A percentile compares a stretch with the other conserved stretches of the same genome.
Evolutionary conservation across 2,113 vertebrate genomes (phyloP).

Genomic region (Vidua chalybeata): DNA sequence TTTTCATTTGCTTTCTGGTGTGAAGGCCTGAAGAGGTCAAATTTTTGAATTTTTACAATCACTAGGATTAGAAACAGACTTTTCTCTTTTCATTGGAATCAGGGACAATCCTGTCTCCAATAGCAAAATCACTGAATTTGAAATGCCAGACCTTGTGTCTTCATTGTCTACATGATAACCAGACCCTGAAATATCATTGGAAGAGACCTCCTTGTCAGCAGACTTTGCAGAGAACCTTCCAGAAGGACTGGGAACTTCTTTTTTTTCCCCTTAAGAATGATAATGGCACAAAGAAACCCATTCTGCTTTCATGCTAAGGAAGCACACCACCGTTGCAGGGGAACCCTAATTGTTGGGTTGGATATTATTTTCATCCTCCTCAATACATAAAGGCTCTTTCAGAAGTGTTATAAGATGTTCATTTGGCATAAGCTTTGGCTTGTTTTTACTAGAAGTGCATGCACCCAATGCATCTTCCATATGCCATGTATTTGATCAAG

Average conservation of each 20-base stretch:
- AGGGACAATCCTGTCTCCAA: neutral
- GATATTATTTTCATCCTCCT: neutral
- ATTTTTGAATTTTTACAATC: neutral
- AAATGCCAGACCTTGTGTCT: neutral
- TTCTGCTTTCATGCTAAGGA: neutral
- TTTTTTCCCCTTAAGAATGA: neutral
- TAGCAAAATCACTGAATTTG: neutral
- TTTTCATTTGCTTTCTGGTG: neutral
- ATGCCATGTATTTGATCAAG: neutral
- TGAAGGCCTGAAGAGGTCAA: neutral
- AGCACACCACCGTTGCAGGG: neutral
- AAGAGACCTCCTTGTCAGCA: neutral
- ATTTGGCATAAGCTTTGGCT: neutral
- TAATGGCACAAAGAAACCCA: neutral
- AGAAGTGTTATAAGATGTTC: neutral
- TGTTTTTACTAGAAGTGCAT: neutral
- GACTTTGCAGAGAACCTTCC: neutral
- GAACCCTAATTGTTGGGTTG: neutral
- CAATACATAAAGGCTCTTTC: neutral
- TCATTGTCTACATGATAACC: neutral
- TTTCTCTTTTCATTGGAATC: neutral
- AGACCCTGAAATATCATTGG: neutral
- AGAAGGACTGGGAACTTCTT: neutral
- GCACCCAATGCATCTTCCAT: neutral
- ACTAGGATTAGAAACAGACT: neutral